Conservation (phyloP, 2,113 vertebrate species). For the Gallinago media region DNA sequence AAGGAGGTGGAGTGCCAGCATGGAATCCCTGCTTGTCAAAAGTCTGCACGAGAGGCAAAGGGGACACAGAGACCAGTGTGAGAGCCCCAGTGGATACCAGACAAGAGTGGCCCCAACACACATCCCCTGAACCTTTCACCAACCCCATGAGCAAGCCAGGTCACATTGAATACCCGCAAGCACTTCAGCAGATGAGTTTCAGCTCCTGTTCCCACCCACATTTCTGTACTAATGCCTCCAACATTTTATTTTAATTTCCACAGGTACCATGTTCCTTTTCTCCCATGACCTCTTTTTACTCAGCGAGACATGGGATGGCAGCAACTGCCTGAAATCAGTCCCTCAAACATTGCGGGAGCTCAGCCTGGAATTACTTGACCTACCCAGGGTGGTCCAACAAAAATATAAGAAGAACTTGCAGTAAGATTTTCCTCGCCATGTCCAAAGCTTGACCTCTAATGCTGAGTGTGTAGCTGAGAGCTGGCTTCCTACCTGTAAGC, state of each 20-base stretch:
- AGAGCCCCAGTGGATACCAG: not conserved
- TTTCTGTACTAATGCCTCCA: not conserved
- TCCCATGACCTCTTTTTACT: not conserved
- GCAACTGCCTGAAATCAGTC: not conserved
- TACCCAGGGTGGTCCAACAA: not conserved
- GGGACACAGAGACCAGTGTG: not conserved
- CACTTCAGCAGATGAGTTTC: not conserved
- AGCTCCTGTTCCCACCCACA: not conserved
- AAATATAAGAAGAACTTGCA: not conserved
- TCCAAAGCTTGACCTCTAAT: not conserved
- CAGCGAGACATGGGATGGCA: not conserved
- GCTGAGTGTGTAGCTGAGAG: not conserved
- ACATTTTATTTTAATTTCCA: not conserved
- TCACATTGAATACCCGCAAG: not conserved
- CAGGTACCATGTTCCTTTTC: not conserved
- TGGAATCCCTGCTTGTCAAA: conserved; percentile 99
- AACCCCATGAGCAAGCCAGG: not conserved
- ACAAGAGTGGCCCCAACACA: not conserved
- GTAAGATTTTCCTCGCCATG: not conserved
- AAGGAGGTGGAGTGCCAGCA: conserved; percentile 91
- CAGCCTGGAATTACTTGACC: not conserved
- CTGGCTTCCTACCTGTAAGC: not conserved
- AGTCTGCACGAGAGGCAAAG: conserved; percentile 67
- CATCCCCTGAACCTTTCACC: not conserved
- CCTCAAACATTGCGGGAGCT: not conserved